Evolutionary conservation across 2,113 vertebrate genomes (phyloP).

Genomic region (Morphnarchus princeps): DNA sequence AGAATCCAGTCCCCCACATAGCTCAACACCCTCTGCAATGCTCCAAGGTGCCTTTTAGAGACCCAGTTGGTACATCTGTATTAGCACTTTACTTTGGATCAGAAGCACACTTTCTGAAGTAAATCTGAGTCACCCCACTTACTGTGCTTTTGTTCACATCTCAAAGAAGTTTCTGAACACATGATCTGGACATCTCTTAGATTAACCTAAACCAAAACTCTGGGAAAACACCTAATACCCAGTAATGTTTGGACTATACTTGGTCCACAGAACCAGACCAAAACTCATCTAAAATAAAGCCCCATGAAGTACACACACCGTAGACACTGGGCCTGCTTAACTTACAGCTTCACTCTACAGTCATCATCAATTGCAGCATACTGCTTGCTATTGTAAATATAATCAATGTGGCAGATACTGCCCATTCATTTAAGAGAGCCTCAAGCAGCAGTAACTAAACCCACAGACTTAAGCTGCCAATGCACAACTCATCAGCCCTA

Average conservation of each 20-base stretch:
- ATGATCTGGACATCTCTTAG: not conserved
- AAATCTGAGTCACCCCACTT: not conserved
- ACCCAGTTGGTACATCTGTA: not conserved
- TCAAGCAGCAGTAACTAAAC: not conserved
- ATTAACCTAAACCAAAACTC: not conserved
- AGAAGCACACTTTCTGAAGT: accelerated
- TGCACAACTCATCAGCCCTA: not conserved
- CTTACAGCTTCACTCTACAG: not conserved
- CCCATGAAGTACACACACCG: accelerated
- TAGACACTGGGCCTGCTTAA: not conserved
- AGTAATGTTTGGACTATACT: not conserved
- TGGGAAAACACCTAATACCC: not conserved
- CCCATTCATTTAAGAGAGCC: not conserved
- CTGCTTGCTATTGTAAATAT: not conserved
- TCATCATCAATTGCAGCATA: not conserved
- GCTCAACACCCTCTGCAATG: not conserved
- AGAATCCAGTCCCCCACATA: accelerated
- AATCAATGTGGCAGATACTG: not conserved
- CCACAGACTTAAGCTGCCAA: not conserved
- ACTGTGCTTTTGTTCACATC: not conserved
- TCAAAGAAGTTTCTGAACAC: not conserved
- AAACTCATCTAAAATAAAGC: not conserved
- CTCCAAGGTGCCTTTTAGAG: not conserved
- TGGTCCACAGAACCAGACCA: not conserved
- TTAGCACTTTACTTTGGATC: not conserved